phyloP scores from a whole-genome alignment of 1,140 invertebrate genomes.

The Temnothorax curvispinosus region DNA sequence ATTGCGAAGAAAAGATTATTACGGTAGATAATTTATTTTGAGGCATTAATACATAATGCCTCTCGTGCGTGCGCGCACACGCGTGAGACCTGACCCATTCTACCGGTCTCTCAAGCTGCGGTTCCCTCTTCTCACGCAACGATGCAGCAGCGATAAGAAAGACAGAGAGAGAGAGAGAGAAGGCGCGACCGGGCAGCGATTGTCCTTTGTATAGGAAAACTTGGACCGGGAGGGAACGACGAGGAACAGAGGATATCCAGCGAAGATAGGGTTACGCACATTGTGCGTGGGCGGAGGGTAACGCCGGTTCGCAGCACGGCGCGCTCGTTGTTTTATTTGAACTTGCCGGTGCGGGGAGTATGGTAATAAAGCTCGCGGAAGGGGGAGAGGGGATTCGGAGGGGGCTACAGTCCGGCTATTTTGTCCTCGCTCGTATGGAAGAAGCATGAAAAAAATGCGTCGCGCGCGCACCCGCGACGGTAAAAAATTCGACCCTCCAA shows the following conservation, averaged over 20 bases:
- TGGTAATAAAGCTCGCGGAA: conserved; percentile 69
- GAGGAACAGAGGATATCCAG: conserved; percentile 61
- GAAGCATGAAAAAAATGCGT: conserved; percentile 49
- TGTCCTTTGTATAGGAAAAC: conserved; percentile 48
- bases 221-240: conserved; percentile 30
- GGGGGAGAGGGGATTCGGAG: neutral
- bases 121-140: conserved; percentile 24
- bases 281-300: conserved; percentile 72
- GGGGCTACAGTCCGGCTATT: conserved; percentile 30
- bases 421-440: conserved; percentile 25
- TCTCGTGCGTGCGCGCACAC: conserved; percentile 2
- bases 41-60: neutral
- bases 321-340: conserved; percentile 68
- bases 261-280: conserved; percentile 71
- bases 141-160: conserved; percentile 50
- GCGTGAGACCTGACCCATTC: conserved; percentile 49
- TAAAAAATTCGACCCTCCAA: conserved; percentile 48
- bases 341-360: conserved; percentile 68
- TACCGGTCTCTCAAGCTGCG: neutral
- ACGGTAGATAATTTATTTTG: neutral
- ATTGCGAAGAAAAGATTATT: neutral
- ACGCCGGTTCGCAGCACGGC: conserved; percentile 25
- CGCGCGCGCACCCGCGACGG: conserved; percentile 19
- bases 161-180: conserved; percentile 31
- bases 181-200: conserved; percentile 18